Base-by-base conservation (phyloP, 2,888 invertebrate genomes). In the Pseudococcus jackbeardsleyi region DNA sequence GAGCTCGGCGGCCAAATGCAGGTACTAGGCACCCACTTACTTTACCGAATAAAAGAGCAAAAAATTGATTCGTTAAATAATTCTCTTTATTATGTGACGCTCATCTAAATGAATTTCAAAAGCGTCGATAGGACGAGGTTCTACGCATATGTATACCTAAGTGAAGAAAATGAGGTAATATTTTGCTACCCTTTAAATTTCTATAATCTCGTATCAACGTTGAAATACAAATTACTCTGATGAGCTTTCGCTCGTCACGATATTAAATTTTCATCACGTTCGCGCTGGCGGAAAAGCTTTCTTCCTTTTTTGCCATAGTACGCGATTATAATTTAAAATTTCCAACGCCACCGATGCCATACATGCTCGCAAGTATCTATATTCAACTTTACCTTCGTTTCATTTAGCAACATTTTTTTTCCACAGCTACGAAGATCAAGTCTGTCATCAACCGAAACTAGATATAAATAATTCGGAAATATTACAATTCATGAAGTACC, bases 381-480 rank as follows among this genome's bases (percentile, higher is more conserved):
- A n/a, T n/a, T n/a, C n/a, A n/a, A n/a, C n/a, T n/a, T n/a, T 33
- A 3, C 3, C 26, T 33, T 2, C 26, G 26, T 33, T 33, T 33
- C 3, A 33, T 3, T 33, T 33, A 33, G 3, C 26, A 33, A 33
- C 26, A 33, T 33, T 33, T 33, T 33, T 33, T 33, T 33, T 3
- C 1, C 26, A 33, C 26, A 33, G 88, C 19, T 88, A 87, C 59
- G 87, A 87, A 54, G 87, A 87, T 39, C 87, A 87, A 54, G 79
- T 93, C 42, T 96, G 96, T 90, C 94, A 93, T 90, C 93, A 94
- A 90, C 95, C 96, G 0, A 91, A 93, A 85, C 91, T 96, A 89
- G 94, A 95, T 9, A 92, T 95, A 50, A 93, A 94, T 90, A 94
- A 95, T 89, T 94, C 94, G 9, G 95, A 95, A 90, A 95, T 97